Evolutionary conservation across 2,888 invertebrate species (phyloP), one percentile per base, ranked within the genome.

Genomic region (Oasisia sp.): DNA sequence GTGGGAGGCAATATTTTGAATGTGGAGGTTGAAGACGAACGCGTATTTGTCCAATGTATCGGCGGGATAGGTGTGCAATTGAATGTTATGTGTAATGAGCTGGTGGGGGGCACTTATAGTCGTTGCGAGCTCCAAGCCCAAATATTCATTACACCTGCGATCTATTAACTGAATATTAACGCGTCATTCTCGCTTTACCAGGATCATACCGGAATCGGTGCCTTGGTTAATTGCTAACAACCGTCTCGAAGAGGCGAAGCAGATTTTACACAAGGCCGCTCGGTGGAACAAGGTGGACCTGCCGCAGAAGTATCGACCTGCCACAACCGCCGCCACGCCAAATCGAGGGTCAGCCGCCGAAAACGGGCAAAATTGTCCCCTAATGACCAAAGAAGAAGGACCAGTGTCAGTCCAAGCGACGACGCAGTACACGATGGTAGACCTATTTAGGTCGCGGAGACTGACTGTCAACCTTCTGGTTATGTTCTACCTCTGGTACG

Each of bases 401-500:
- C 7, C 74, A 74, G 27, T 7, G 27, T 19, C 74, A n/a, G 74
- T 27, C 74, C 3, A 74, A 27, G 27, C 50, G 14, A 50, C 50
- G 32, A 90, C 58, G 27, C 91, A 92, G 56, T 91, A 93, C 92
- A 93, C 92, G 14, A 92, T 92, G 50, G 32, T 93, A 32, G 93
- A 93, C 91, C 45, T 93, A 27, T n/a, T 93, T 50, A 91, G 45
- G 91, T 93, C 93, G 12, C 56, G 74, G 50, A 93, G 32, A 12
- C 92, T 93, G 93, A 32, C 92, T 27, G 74, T 92, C n/a, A 91
- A 94, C 74, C 90, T 93, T 14, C 91, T 93, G 91, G 92, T 94
- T 92, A 94, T 94, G 94, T 93, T 93, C 92, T 94, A 92, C 32
- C 91, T 94, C 9, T 94, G 94, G 94, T 94, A 32, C 74, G 74